Evolutionary conservation across 2,797 vertebrate genomes (phyloP).

Genomic region (Pangasius mekongensis): DNA sequence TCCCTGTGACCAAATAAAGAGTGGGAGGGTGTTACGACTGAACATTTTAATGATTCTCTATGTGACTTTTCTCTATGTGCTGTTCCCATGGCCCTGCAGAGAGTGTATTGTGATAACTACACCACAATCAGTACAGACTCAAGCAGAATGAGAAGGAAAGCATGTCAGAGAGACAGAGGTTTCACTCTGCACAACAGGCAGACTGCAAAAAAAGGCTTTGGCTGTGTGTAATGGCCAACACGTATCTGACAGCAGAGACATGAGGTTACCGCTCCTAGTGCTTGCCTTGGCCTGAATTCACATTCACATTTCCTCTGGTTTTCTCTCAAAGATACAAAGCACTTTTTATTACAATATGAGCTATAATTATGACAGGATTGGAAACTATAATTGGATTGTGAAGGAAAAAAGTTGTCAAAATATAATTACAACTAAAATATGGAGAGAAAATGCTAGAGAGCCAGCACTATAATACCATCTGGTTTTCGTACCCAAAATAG

Average conservation of each 20-base stretch:
- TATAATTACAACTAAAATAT: slow-evolving; percentile 79
- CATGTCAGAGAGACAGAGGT: slow-evolving; percentile 29
- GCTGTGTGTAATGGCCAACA: slow-evolving; percentile 42
- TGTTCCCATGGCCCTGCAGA: slow-evolving; percentile 73
- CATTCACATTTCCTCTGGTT: slow-evolving; percentile 77
- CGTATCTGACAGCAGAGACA: slow-evolving; percentile 62
- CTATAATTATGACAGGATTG: slow-evolving; percentile 77
- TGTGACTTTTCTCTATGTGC: slow-evolving; percentile 69
- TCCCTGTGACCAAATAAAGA: slow-evolving; percentile 66
- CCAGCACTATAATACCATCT: slow-evolving; percentile 70
- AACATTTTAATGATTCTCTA: slow-evolving; percentile 72
- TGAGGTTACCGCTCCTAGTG: slow-evolving; percentile 69
- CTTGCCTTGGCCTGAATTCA: slow-evolving; percentile 72
- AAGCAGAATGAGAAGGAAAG: slow-evolving; percentile 48
- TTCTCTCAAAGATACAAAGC: slow-evolving; percentile 75
- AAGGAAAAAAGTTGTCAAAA: slow-evolving; percentile 80
- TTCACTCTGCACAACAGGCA: slow-evolving; percentile 45
- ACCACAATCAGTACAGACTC: slow-evolving; percentile 53
- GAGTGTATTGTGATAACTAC: slow-evolving; percentile 61
- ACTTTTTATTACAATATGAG: slow-evolving; percentile 80
- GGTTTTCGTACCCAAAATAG: slow-evolving; percentile 77
- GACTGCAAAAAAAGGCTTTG: slow-evolving; percentile 30
- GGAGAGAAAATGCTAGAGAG: slow-evolving; percentile 63
- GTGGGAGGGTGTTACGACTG: slow-evolving; percentile 65
- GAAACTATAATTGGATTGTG: slow-evolving; percentile 76